Evolutionary conservation across 1,140 invertebrate species (phyloP).

Genomic region (Probaryconus sp.): DNA sequence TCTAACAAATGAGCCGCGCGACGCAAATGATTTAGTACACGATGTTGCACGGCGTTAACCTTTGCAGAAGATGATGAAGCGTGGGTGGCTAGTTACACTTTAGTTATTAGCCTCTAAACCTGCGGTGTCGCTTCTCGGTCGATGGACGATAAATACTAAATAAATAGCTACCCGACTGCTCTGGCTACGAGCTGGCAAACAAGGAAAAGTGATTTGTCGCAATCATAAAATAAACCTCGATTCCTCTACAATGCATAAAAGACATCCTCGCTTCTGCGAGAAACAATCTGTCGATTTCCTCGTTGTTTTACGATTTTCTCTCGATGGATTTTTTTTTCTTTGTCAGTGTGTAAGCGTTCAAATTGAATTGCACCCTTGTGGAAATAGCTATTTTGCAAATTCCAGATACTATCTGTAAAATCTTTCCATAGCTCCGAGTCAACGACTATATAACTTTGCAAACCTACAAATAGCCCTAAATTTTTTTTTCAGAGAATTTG

Average conservation of each 20-base stretch:
- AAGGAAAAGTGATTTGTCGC: slow-evolving; percentile 18
- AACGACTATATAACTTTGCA: too few relatives aligned
- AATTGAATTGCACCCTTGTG: too few relatives aligned
- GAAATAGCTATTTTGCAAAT: too few relatives aligned
- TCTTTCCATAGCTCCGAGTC: too few relatives aligned
- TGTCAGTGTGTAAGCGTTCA: too few relatives aligned
- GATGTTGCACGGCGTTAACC: slow-evolving; percentile 62
- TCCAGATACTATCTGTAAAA: too few relatives aligned
- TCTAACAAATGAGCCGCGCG: slow-evolving; percentile 77
- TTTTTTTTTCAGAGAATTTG: too few relatives aligned
- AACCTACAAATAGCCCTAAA: too few relatives aligned
- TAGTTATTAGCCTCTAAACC: slow-evolving; percentile 63
- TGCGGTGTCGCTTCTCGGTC: slow-evolving; percentile 39
- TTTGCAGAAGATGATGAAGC: slow-evolving; percentile 65
- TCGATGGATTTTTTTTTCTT: too few relatives aligned
- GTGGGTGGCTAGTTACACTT: slow-evolving; percentile 69
- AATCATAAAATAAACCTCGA: not conserved
- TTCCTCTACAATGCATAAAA: slow-evolving; percentile 3
- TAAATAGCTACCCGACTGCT: slow-evolving; percentile 19
- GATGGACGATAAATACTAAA: slow-evolving; percentile 57
- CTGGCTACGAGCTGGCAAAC: slow-evolving; percentile 3
- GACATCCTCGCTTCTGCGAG: too few relatives aligned
- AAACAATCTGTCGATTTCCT: too few relatives aligned
- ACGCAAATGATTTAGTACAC: slow-evolving; percentile 75
- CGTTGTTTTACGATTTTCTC: too few relatives aligned